These are phyloP conservation scores for Helicorthomorpha holstii DNA, from an alignment of 1,140 invertebrate species.

Conservation along the genomic window DNA sequence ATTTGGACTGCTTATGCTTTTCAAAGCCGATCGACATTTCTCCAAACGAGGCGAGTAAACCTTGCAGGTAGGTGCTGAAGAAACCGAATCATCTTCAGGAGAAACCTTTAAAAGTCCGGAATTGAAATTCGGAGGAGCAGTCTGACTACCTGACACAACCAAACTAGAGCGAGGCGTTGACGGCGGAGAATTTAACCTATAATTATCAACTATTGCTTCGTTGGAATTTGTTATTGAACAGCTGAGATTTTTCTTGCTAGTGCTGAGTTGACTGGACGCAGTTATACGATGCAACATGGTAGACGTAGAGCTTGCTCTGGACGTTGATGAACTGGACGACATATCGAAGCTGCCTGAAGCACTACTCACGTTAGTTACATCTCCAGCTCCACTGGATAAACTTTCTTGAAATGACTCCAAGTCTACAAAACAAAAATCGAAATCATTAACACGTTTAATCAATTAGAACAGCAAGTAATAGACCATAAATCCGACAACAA, in stretches of 20 bases:
- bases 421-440: not conserved
- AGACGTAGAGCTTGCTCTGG: not conserved
- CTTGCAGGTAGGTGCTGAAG: not conserved
- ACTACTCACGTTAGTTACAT: not conserved
- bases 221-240: not conserved
- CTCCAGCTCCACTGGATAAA: not conserved
- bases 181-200: not conserved
- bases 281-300: not conserved
- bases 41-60: not conserved
- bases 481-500: not conserved
- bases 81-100: not conserved
- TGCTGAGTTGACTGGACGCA: not conserved
- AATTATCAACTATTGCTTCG: not conserved
- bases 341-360: not conserved
- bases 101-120: not conserved
- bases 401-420: too few relatives aligned
- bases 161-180: not conserved
- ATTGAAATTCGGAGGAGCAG: not conserved
- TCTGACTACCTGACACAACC: not conserved
- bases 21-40: not conserved
- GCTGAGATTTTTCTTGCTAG: not conserved
- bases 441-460: not conserved
- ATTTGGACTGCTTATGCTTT: constrained; percentile 8
- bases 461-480: not conserved
- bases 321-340: constrained; percentile 5